These are phyloP conservation scores for Thymelicus acteon DNA, from an alignment of 2,888 invertebrate species.

Conservation along the genomic window DNA sequence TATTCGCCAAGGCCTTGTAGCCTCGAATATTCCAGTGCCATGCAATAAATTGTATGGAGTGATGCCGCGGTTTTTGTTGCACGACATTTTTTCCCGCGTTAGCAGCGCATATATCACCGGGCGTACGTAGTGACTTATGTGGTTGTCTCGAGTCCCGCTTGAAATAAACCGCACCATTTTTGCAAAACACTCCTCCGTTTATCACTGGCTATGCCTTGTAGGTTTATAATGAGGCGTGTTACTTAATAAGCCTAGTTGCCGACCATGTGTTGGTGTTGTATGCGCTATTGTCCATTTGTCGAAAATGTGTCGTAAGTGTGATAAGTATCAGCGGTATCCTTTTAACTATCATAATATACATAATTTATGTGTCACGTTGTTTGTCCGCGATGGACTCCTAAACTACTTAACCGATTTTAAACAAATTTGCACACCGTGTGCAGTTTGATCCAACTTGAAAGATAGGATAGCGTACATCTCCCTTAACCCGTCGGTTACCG, in stretches of 20 bases:
- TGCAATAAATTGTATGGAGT: conserved; percentile 79
- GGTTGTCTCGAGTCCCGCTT: conserved; percentile 56
- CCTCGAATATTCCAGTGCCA: conserved; percentile 76
- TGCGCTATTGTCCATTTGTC: conserved; percentile 1
- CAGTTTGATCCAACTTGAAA: too few relatives aligned
- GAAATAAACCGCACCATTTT: conserved; percentile 57
- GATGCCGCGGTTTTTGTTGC: conserved; percentile 78
- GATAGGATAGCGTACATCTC: too few relatives aligned
- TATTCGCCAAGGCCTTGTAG: conserved; percentile 63
- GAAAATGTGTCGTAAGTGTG: background rate
- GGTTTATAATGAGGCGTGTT: conserved; percentile 8
- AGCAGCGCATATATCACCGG: conserved; percentile 77
- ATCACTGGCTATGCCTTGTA: conserved; percentile 32
- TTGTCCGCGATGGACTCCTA: too few relatives aligned
- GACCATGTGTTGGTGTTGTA: background rate
- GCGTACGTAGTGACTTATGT: conserved; percentile 70
- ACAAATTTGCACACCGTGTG: too few relatives aligned
- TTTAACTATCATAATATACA: too few relatives aligned
- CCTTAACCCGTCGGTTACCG: too few relatives aligned
- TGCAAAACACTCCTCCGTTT: conserved; percentile 44
- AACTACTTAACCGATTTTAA: too few relatives aligned
- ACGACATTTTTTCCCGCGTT: conserved; percentile 84
- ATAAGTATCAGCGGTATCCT: background rate
- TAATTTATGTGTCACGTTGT: too few relatives aligned
- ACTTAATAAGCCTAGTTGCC: conserved; percentile 13